Conservation (phyloP, 2,888 invertebrate genomes). For the Troides oblongomaculatus region DNA sequence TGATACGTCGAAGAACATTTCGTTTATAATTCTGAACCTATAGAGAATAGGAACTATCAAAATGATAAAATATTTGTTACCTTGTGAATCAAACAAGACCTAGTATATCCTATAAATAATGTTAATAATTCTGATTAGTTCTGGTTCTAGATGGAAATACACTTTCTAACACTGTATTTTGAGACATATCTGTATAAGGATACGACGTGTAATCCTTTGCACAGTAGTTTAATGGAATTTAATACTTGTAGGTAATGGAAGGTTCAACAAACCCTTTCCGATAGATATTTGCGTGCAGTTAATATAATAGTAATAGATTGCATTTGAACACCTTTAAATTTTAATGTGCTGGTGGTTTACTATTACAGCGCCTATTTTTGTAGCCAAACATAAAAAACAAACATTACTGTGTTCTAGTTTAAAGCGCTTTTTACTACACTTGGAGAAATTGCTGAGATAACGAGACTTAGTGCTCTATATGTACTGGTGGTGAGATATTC, state of each 20-base stretch:
- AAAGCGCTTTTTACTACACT: too few species aligned
- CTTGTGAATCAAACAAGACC: background rate
- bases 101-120: slow-evolving; percentile 29
- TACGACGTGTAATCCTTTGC: slow-evolving; percentile 10
- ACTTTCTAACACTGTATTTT: slow-evolving; percentile 29
- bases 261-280: slow-evolving; percentile 21
- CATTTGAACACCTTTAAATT: too few species aligned
- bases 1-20: too few species aligned
- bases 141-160: slow-evolving; percentile 44
- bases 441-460: too few species aligned
- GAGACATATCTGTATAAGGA: background rate
- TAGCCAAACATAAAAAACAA: too few species aligned
- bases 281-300: slow-evolving; percentile 18
- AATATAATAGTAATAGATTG: slow-evolving; percentile 8
- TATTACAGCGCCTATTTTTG: too few species aligned
- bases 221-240: slow-evolving; percentile 1
- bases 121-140: slow-evolving; percentile 47
- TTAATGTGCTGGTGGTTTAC: too few species aligned
- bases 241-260: slow-evolving; percentile 18
- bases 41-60: too few species aligned
- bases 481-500: too few species aligned
- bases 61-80: background rate
- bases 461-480: too few species aligned
- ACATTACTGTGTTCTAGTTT: too few species aligned
- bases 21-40: too few species aligned